phyloP scores from a whole-genome alignment of 2,797 vertebrate species.

The Sebastes minor region DNA sequence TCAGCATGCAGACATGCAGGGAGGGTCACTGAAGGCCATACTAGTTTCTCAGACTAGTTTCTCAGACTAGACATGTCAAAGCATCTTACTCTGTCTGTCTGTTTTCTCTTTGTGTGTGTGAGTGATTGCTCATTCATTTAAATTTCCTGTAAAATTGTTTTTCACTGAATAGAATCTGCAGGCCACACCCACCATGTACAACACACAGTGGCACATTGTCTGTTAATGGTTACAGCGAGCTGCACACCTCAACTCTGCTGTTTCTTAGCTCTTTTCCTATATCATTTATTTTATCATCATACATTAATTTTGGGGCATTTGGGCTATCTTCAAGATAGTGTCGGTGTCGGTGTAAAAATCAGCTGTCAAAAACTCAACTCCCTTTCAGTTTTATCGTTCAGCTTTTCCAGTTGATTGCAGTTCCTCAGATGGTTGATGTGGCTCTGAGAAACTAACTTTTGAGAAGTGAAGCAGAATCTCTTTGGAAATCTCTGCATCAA shows the following conservation, averaged over 20 bases:
- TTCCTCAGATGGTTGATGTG: too few species aligned
- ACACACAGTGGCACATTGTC: background rate
- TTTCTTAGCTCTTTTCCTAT: background rate
- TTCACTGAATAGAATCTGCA: background rate
- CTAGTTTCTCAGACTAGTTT: background rate
- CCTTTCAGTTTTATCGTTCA: too few species aligned
- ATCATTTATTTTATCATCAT: background rate
- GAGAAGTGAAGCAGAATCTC: accelerated
- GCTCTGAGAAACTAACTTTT: too few species aligned
- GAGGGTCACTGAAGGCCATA: background rate
- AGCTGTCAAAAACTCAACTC: too few species aligned
- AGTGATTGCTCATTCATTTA: background rate
- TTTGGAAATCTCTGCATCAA: too few species aligned
- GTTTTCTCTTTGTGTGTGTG: background rate
- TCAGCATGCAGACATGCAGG: background rate
- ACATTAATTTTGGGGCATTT: background rate
- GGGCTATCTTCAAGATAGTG: background rate
- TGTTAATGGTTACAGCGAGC: too few species aligned
- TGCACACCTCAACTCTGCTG: background rate
- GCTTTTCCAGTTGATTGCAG: too few species aligned
- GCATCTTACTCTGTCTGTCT: background rate
- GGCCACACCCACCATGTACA: background rate
- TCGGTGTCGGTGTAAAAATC: too few species aligned
- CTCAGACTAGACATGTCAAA: background rate
- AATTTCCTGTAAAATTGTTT: slow-evolving; percentile 4